A percentile compares a stretch with the other conserved stretches of the same genome.
phyloP scores from a whole-genome alignment of 2,113 vertebrate genomes.

The Myodes glareolus region DNA sequence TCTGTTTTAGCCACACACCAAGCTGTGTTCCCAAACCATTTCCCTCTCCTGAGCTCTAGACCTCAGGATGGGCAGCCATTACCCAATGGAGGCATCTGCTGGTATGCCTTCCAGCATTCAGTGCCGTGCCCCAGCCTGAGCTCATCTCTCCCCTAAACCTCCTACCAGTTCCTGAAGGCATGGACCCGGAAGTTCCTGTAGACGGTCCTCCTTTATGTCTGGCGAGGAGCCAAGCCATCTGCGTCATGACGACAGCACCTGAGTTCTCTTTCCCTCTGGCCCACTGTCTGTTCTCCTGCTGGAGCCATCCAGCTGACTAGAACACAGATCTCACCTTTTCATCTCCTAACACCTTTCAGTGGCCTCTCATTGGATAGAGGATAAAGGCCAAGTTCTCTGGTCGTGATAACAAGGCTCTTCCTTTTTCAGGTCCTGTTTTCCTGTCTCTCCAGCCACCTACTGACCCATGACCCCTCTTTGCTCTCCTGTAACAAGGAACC shows the following conservation, averaged over 20 bases:
- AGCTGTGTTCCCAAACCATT: not conserved
- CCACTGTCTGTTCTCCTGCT: not conserved
- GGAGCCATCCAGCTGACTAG: not conserved
- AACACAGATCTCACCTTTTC: not conserved
- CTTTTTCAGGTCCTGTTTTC: not conserved
- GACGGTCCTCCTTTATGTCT: not conserved
- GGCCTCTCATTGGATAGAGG: not conserved
- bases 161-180: constrained; percentile 13
- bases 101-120: not conserved
- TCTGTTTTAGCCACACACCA: not conserved
- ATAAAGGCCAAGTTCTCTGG: constrained; percentile 15
- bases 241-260: not conserved
- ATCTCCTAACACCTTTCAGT: not conserved
- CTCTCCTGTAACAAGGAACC: not conserved
- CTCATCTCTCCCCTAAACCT: not conserved
- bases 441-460: not conserved
- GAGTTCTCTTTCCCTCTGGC: not conserved
- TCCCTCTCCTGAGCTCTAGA: not conserved
- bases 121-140: not conserved
- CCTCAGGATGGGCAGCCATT: not conserved
- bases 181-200: not conserved
- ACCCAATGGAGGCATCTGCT: not conserved
- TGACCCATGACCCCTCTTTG: not conserved
- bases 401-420: constrained; percentile 5
- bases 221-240: not conserved